Percentiles rank a stretch among this genome's conserved stretches.
phyloP scores from a whole-genome alignment of 2,888 invertebrate species.

The Pyrrhopygopsis socrates region DNA sequence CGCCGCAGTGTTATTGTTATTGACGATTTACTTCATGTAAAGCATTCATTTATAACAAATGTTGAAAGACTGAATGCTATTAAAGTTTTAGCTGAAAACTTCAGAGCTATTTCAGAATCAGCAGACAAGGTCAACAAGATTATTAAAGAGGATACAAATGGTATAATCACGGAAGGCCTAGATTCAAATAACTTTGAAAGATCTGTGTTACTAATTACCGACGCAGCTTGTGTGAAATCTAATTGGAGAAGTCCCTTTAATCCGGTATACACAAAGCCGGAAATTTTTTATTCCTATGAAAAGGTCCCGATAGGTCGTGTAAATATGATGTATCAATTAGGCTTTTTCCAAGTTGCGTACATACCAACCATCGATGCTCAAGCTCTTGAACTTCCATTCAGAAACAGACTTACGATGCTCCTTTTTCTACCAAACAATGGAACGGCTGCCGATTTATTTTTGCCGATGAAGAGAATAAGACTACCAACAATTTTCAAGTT shows the following conservation, averaged over 20 bases:
- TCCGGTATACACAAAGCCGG: constrained; percentile 88
- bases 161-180: constrained; percentile 90
- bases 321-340: constrained; percentile 89
- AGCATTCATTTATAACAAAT: constrained; percentile 86
- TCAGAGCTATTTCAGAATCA: constrained; percentile 86
- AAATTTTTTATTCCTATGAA: constrained; percentile 90
- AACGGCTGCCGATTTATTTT: constrained; percentile 90
- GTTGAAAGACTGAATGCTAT: constrained; percentile 87
- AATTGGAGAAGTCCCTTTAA: constrained; percentile 90
- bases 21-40: constrained; percentile 88
- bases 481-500: constrained; percentile 92
- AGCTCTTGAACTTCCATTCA: constrained; percentile 91
- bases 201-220: constrained; percentile 89
- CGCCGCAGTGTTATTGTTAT: constrained; percentile 82
- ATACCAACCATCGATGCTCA: constrained; percentile 88
- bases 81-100: constrained; percentile 87
- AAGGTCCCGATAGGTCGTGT: constrained; percentile 89
- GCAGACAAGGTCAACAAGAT: constrained; percentile 90
- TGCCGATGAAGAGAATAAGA: constrained; percentile 92
- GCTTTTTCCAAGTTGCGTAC: constrained; percentile 86
- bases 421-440: constrained; percentile 95
- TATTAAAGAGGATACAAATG: constrained; percentile 89
- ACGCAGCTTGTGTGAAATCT: constrained; percentile 92
- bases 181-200: constrained; percentile 89
- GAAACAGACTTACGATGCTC: constrained; percentile 95